Percentiles rank a stretch among this genome's conserved stretches.
These are phyloP conservation scores for Caenorhabditis wallacei DNA, from an alignment of 2,888 invertebrate species.

Conservation along the genomic window DNA sequence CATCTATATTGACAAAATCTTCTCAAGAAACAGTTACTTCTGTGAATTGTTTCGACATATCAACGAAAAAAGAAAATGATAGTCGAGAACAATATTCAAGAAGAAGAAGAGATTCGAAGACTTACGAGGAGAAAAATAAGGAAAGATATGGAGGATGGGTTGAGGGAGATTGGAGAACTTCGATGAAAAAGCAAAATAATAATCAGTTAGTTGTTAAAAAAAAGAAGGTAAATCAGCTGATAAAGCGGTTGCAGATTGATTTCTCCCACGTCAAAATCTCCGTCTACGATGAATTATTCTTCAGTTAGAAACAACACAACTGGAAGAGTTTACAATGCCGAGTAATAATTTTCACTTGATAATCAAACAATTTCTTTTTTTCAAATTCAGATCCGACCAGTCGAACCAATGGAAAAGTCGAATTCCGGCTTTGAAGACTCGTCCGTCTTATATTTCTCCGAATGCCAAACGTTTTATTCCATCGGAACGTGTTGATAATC, in stretches of 20 bases:
- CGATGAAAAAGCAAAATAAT: background rate
- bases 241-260: no score
- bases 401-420: background rate
- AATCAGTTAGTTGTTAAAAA: background rate
- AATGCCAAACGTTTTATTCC: background rate
- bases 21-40: slow-evolving; percentile 30
- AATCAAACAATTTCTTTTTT: no score
- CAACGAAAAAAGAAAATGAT: background rate
- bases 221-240: background rate
- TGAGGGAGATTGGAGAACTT: slow-evolving; percentile 10
- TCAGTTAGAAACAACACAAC: no score
- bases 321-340: no score
- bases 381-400: no score
- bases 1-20: slow-evolving; percentile 5
- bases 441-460: background rate
- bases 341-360: no score
- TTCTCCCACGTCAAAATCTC: no score
- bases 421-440: slow-evolving; percentile 2
- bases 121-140: slow-evolving; percentile 7
- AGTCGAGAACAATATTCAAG: background rate
- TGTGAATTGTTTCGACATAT: background rate
- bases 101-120: background rate
- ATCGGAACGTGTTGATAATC: background rate
- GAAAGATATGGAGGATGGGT: slow-evolving; percentile 11
- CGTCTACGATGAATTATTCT: no score